These are phyloP conservation scores for Cephus pulcher DNA, from an alignment of 2,888 invertebrate species.

Conservation along the genomic window DNA sequence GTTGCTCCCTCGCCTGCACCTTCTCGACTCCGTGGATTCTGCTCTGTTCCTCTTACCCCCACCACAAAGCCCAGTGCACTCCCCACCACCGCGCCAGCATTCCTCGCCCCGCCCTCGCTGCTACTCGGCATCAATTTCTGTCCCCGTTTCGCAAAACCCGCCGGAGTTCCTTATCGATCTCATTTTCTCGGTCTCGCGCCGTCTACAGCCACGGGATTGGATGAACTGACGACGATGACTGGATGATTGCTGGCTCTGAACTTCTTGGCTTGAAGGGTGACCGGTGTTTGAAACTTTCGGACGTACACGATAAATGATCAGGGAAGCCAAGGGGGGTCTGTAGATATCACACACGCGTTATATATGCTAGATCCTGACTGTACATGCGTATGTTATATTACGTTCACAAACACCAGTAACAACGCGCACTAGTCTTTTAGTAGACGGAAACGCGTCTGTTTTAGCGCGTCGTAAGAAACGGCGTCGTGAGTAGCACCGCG, in stretches of 20 bases:
- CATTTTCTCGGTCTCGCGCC: slow-evolving; percentile 27
- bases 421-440: neutral
- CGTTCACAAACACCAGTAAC: neutral
- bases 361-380: neutral
- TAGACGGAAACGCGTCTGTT: neutral
- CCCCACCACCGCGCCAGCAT: neutral
- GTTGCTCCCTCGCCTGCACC: neutral
- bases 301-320: neutral
- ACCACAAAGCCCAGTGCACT: neutral
- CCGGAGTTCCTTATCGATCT: slow-evolving; percentile 49
- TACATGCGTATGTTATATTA: neutral
- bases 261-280: neutral
- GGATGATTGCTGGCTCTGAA: neutral
- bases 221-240: neutral
- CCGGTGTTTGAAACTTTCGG: neutral
- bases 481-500: slow-evolving; percentile 15
- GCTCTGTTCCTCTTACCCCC: neutral
- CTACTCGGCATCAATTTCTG: slow-evolving; percentile 47
- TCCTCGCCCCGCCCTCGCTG: slow-evolving; percentile 21
- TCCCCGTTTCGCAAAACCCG: slow-evolving; percentile 44
- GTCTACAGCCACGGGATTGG: neutral
- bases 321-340: neutral
- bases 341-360: neutral
- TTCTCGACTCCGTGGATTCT: neutral
- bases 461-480: slow-evolving; percentile 7